A percentile compares a stretch with the other conserved stretches of the same genome.
Evolutionary conservation across 2,797 vertebrate species (phyloP).

Genomic region (Mus spretus): DNA sequence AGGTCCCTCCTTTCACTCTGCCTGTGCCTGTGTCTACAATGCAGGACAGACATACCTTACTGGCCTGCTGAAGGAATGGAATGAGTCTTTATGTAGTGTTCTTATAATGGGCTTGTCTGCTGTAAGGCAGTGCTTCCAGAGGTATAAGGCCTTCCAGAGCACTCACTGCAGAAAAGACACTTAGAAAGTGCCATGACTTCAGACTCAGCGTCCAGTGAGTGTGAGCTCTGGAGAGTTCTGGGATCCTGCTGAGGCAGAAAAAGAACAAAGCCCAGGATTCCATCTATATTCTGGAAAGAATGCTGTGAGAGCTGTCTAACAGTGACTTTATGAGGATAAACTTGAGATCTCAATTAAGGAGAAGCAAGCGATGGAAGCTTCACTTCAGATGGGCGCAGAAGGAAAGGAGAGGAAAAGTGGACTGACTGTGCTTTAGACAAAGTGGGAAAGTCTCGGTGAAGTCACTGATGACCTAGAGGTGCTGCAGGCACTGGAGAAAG

Average conservation of each 20-base stretch:
- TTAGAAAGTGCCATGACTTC: neutral
- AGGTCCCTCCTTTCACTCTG: neutral
- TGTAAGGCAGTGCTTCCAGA: neutral
- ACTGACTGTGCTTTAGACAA: neutral
- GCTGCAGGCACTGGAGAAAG: neutral
- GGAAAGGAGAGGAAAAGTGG: neutral
- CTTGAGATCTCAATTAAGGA: neutral
- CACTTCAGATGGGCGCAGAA: neutral
- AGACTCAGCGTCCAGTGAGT: neutral
- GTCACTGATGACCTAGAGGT: neutral
- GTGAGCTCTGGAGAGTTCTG: neutral
- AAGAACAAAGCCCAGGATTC: neutral
- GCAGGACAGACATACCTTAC: neutral
- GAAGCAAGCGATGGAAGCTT: neutral
- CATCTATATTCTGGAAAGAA: neutral
- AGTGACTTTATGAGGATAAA: neutral
- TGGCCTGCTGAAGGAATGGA: neutral
- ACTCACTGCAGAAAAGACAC: neutral
- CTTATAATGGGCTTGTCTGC: neutral
- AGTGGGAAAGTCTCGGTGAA: neutral
- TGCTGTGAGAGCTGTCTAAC: neutral
- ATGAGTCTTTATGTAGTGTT: neutral
- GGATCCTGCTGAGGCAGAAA: neutral
- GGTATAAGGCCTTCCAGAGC: neutral
- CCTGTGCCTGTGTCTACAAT: neutral